Percentiles rank a stretch among this genome's conserved stretches.
phyloP scores from a whole-genome alignment of 30 jellyfish, hydroid and myxozoan species.

The Sanderia malayensis region DNA sequence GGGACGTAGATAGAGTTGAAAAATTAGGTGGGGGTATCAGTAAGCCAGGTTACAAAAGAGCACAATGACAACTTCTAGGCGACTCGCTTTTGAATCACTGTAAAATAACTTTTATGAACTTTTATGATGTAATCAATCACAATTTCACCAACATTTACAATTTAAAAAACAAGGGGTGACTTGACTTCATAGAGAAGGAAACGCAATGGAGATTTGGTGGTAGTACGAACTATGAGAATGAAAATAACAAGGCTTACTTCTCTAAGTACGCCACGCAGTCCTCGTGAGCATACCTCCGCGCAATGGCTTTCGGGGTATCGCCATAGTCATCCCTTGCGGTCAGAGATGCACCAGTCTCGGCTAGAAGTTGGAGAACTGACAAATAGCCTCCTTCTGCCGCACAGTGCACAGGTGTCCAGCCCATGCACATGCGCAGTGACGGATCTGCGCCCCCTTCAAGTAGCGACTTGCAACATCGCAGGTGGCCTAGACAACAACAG shows the following conservation, averaged over 20 bases:
- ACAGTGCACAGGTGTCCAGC: slow-evolving; percentile 95
- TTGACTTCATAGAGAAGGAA: not conserved
- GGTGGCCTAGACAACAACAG: slow-evolving; percentile 63
- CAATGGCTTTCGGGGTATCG: slow-evolving; percentile 72
- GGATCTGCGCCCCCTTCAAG: slow-evolving; percentile 87
- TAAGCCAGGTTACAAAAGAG: no score
- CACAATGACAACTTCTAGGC: no score
- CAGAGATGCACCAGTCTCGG: slow-evolving; percentile 45
- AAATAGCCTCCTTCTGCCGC: slow-evolving; percentile 90
- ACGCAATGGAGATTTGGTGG: not conserved
- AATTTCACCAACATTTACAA: not conserved
- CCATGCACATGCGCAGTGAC: slow-evolving; percentile 69
- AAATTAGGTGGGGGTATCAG: no score
- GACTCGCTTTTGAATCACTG: no score
- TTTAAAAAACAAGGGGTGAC: no score
- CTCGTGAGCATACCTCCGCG: slow-evolving; percentile 61
- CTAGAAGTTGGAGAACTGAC: slow-evolving; percentile 47
- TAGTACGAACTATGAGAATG: not conserved
- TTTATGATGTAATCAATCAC: no score
- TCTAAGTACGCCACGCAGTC: slow-evolving; percentile 66
- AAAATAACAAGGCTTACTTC: slow-evolving; percentile 28
- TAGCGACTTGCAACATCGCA: slow-evolving; percentile 69
- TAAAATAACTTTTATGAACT: no score
- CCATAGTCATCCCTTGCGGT: slow-evolving; percentile 72
- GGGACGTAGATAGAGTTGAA: no score